Percentiles rank a stretch among this genome's conserved stretches.
Conservation (phyloP, 2,113 vertebrate genomes). For the Chaetops frenatus region DNA sequence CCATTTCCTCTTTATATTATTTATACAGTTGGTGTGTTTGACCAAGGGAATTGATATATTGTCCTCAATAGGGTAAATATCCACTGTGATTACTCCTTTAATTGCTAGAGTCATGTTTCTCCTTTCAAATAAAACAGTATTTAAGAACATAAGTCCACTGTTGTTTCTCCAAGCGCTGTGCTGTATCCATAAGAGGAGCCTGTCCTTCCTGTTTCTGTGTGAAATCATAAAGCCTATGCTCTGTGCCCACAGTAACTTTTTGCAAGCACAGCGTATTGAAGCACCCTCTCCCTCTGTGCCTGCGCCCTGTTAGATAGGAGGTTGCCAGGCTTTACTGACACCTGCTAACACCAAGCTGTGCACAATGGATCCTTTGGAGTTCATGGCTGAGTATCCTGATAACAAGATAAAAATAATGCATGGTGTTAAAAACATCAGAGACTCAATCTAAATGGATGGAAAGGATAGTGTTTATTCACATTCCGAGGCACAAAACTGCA, state of each 20-base stretch:
- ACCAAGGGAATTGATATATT: conserved; percentile 49
- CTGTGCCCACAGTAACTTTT: background rate
- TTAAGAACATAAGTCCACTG: background rate
- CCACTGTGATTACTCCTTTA: background rate
- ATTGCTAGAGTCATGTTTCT: conserved; percentile 11
- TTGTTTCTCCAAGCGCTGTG: background rate
- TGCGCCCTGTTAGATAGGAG: background rate
- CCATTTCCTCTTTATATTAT: conserved; percentile 34
- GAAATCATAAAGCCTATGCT: background rate
- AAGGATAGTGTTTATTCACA: conserved; percentile 20
- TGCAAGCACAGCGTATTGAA: background rate
- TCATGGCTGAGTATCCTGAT: conserved; percentile 17
- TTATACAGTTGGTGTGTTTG: conserved; percentile 26
- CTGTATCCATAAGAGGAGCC: background rate
- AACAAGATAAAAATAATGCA: conserved; percentile 41
- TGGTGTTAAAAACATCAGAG: conserved; percentile 19
- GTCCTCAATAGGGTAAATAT: conserved; percentile 51
- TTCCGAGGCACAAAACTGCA: background rate
- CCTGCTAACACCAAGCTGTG: background rate
- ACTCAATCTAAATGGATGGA: background rate
- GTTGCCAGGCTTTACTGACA: background rate
- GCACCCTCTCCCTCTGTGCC: background rate
- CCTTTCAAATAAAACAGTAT: background rate
- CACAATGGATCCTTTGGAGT: background rate
- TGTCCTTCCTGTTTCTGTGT: background rate